Conservation (phyloP, 2,113 vertebrate genomes). For the Trogon melanurus region DNA sequence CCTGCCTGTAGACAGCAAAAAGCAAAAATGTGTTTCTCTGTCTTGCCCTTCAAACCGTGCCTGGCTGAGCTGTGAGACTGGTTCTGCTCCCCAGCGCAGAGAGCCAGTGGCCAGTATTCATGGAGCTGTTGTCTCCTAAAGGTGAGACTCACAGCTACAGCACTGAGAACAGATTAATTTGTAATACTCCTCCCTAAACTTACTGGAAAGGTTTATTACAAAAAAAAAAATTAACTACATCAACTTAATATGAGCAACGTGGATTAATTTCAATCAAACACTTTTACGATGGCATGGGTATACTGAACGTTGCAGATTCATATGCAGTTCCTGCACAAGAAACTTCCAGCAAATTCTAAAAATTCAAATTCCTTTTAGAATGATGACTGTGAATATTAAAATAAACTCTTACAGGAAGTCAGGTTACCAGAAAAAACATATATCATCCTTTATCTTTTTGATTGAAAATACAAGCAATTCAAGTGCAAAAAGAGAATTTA, state of each 20-base stretch:
- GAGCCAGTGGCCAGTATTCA: neutral
- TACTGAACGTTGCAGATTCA: neutral
- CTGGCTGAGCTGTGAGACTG: neutral
- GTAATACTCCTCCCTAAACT: neutral
- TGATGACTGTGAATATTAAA: neutral
- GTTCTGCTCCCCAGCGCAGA: rapidly evolving
- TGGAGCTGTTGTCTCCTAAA: rapidly evolving
- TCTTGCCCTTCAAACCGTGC: neutral
- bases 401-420: neutral
- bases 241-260: neutral
- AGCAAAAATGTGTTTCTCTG: neutral
- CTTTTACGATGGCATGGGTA: neutral
- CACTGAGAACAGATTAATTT: neutral
- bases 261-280: neutral
- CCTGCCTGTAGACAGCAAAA: neutral
- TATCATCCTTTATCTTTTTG: rapidly evolving
- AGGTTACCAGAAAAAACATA: neutral
- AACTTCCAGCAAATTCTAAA: neutral
- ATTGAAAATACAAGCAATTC: neutral
- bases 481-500: neutral
- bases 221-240: neutral
- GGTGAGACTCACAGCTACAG: neutral
- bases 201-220: neutral
- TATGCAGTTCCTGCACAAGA: neutral
- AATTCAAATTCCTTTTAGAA: neutral